Base-by-base conservation (phyloP, 2,797 vertebrate genomes). In the Chrysolophus pictus region DNA sequence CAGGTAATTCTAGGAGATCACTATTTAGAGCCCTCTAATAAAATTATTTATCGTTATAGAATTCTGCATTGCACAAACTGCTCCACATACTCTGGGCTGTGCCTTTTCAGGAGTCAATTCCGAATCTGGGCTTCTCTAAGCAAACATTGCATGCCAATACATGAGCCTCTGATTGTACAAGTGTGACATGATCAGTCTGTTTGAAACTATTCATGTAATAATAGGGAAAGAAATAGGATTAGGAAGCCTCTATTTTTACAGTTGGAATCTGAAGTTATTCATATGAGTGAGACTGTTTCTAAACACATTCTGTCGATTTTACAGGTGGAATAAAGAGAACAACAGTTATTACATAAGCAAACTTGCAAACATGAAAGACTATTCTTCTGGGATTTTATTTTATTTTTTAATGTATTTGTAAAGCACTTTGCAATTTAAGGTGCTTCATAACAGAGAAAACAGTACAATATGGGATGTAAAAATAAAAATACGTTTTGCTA, bases 351-450 rank as follows among this genome's bases (percentile, higher is more conserved):
- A 95, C 88, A 94, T 96, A 91, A 92, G 85, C 70, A 96, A 95
- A 92, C 91, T 95, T 92, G 84, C 86, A 96, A 96, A 92, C 94
- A 93, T 96, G 89, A 95, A 96, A 97, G 84, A 86, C 88, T 94
- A 94, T 95, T 96, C 95, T 96, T 94, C 92, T 76, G 93, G 93
- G 93, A 96, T 94, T 96, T 96, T 95, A 96, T 96, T 96, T 96
- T 95, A 95, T 95, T 96, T 90, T 96, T 96, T 92, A 94, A 96
- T 92, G 84, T 94, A 94, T 81, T 93, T 88, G 89, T 93, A 95
- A 94, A 94, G 84, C 95, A 94, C 87, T 94, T 96, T 76, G 84
- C 93, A 95, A 51, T 87, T 97, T 95, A 95, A 94, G 71, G 94
- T 95, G 93, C 95, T 96, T 96, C 89, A 81, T 96, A 96, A 93